Percentiles rank a stretch among this genome's conserved stretches.
These are phyloP conservation scores for Siniperca undulata DNA, from an alignment of 2,797 vertebrate species.

Conservation along the genomic window DNA sequence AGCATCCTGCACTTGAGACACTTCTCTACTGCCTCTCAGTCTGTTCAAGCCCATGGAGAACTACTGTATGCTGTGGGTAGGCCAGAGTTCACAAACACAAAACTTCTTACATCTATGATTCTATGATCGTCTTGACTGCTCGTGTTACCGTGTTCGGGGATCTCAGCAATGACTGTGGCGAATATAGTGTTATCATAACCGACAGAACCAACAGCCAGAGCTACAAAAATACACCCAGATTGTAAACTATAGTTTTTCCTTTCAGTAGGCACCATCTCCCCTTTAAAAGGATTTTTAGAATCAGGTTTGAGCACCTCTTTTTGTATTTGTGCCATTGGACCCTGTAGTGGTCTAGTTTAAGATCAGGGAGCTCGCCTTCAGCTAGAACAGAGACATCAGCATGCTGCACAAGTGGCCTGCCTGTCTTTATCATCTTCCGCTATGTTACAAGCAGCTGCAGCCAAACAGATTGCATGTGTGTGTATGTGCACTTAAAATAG, in stretches of 20 bases:
- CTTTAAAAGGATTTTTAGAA: not conserved
- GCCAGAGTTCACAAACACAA: conserved; percentile 1
- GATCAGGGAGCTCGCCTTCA: not conserved
- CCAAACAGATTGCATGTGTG: not conserved
- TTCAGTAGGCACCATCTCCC: no score
- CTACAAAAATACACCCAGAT: not conserved
- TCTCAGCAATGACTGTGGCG: not conserved
- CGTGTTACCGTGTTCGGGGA: not conserved
- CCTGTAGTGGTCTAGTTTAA: not conserved
- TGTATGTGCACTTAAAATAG: not conserved
- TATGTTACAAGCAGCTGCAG: conserved; percentile 5
- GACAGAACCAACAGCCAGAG: not conserved
- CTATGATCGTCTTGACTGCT: not conserved
- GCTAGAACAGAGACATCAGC: conserved; percentile 2
- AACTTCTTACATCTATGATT: not conserved
- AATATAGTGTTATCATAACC: not conserved
- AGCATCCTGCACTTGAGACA: not conserved
- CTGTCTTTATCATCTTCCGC: not conserved
- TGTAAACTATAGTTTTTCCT: not conserved
- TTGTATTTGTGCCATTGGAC: not conserved
- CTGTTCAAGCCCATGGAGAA: not conserved
- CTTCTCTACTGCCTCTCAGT: not conserved
- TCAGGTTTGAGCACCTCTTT: not conserved
- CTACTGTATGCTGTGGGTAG: not conserved
- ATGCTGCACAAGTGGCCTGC: not conserved